These are phyloP conservation scores for Fulmarus glacialis DNA, from an alignment of 2,113 vertebrate species.

Conservation along the genomic window DNA sequence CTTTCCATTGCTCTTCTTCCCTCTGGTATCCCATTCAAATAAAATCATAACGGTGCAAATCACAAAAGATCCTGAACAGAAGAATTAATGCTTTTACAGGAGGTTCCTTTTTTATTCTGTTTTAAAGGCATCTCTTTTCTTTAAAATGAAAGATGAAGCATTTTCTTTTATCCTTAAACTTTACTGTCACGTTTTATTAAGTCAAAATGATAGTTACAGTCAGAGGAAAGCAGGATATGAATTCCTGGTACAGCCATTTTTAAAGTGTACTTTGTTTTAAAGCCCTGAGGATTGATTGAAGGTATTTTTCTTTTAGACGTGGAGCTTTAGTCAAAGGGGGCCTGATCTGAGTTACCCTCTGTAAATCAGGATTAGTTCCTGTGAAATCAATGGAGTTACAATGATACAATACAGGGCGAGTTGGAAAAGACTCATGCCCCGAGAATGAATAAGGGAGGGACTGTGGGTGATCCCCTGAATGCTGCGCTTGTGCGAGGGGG, in stretches of 20 bases:
- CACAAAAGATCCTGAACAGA: slow-evolving; percentile 9
- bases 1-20: background rate
- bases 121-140: slow-evolving; percentile 23
- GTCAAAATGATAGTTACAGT: slow-evolving; percentile 61
- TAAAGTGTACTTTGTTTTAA: slow-evolving; percentile 67
- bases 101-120: slow-evolving; percentile 29
- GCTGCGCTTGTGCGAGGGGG: background rate
- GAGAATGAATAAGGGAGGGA: background rate
- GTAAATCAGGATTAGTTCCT: slow-evolving; percentile 66
- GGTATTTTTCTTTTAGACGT: slow-evolving; percentile 57
- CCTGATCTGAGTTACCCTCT: slow-evolving; percentile 55
- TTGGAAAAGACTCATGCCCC: slow-evolving; percentile 3
- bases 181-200: slow-evolving; percentile 59
- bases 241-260: slow-evolving; percentile 64
- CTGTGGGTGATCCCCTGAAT: background rate
- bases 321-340: slow-evolving; percentile 62
- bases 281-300: slow-evolving; percentile 59
- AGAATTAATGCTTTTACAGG: slow-evolving; percentile 30
- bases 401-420: background rate
- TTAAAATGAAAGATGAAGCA: slow-evolving; percentile 60
- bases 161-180: slow-evolving; percentile 64
- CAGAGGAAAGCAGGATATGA: slow-evolving; percentile 50
- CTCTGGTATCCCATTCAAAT: slow-evolving; percentile 2
- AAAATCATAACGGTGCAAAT: slow-evolving; percentile 24
- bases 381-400: slow-evolving; percentile 49